Conservation (phyloP, 92 coral and sea anemone genomes). For the Chrysogorgia sp. region DNA sequence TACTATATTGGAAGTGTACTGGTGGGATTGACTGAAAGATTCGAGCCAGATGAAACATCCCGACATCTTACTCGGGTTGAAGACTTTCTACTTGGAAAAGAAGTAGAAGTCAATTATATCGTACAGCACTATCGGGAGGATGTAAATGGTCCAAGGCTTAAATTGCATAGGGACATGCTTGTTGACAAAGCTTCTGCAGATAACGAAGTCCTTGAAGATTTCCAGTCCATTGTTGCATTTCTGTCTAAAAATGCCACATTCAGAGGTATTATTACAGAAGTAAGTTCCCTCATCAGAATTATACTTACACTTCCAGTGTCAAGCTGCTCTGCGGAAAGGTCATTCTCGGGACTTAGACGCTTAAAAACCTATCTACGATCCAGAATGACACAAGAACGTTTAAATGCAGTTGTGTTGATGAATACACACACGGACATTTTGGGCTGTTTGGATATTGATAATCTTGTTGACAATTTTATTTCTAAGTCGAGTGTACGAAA, state of each 20-base stretch:
- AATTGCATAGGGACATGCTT: constrained; percentile 36
- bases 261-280: constrained; percentile 31
- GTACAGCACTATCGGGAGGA: constrained; percentile 38
- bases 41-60: constrained; percentile 40
- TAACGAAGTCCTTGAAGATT: constrained; percentile 23
- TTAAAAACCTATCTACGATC: constrained; percentile 42
- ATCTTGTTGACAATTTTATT: constrained; percentile 33
- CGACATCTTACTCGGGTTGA: constrained; percentile 32
- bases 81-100: constrained; percentile 37
- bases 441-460: constrained; percentile 35
- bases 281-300: constrained; percentile 20
- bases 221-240: constrained; percentile 36
- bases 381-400: constrained; percentile 37
- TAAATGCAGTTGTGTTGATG: constrained; percentile 40
- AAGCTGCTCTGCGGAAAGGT: constrained; percentile 39
- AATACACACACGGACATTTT: constrained; percentile 27
- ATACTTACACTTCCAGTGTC: constrained; percentile 39
- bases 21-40: constrained; percentile 31
- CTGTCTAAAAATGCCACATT: constrained; percentile 21
- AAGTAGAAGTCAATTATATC: constrained; percentile 21
- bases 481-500: constrained; percentile 35
- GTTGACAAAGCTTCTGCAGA: constrained; percentile 38
- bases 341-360: constrained; percentile 34
- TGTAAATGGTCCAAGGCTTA: constrained; percentile 41
- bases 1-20: constrained; percentile 31